Evolutionary conservation across 2,888 invertebrate genomes (phyloP), one percentile per base, ranked within the genome.

Genomic region (Cenopis cana): DNA sequence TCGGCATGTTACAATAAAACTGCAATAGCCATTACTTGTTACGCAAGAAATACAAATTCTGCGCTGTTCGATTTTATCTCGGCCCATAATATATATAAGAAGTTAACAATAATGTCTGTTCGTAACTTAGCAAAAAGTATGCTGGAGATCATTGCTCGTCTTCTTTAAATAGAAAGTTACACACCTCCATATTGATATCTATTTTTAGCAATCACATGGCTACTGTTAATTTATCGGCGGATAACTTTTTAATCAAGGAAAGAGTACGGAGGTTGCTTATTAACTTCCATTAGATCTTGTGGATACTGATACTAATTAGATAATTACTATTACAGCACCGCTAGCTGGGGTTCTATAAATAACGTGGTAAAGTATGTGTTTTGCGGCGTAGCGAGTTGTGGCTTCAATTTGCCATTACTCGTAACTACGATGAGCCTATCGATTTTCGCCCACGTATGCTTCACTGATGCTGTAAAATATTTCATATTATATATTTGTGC

Each of bases 91-190:
- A 38, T 54, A n/a, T n/a, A n/a, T n/a, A 6, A 20, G 11, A 36
- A 64, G 62, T 62, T 62, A 20, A 52, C 64, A 38, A 52, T 64
- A n/a, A 24, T 64, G 54, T 24, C 52, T 12, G 64, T 54, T 62
- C 36, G 33, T 20, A 18, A 52, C 11, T 46, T 24, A 67, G 54
- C 52, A 65, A 54, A 59, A 60, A 64, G 38, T 49, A 49, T 17
- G 61, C 18, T 38, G 33, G 33, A 14, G 33, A 55, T n/a, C n/a
- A n/a, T 57, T 41, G 41, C 55, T 36, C 55, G 55, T 59, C 38
- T 52, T 87, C 82, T 80, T 84, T 82, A 88, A 89, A 89, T 89
- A 90, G 90, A 91, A 91, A 91, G 89, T 88, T 82, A 78, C 81
- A 83, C 82, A 82, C 84, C 85, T 84, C 82, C 83, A 82, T 81